These are phyloP conservation scores for Boloria selene DNA, from an alignment of 2,888 invertebrate species.

Conservation along the genomic window DNA sequence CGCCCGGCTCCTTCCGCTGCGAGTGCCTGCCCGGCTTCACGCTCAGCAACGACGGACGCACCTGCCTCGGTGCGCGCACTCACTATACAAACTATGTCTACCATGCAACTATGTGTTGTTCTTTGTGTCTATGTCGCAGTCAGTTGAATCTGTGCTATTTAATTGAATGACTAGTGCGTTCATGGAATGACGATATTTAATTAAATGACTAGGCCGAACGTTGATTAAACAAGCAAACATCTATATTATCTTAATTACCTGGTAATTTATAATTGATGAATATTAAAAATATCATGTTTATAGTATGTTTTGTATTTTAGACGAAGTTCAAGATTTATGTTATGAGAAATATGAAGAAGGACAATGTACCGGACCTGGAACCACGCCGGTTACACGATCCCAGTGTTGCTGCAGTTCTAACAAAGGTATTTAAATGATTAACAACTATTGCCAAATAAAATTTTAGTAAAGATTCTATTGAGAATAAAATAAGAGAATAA, in stretches of 20 bases:
- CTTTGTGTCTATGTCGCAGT: no score
- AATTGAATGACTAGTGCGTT: no score
- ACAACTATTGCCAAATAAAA: not conserved
- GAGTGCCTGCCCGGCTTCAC: slow-evolving; percentile 90
- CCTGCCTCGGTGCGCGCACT: slow-evolving; percentile 85
- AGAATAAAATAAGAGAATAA: no score
- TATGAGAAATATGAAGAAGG: slow-evolving; percentile 90
- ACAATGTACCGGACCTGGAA: slow-evolving; percentile 89
- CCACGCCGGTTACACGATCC: slow-evolving; percentile 90
- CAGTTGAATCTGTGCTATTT: no score
- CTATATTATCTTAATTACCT: not conserved
- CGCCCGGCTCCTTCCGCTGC: slow-evolving; percentile 90
- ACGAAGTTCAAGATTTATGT: slow-evolving; percentile 91
- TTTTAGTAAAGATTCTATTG: no score
- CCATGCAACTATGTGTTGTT: no score
- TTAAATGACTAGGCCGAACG: no score
- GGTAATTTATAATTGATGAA: not conserved
- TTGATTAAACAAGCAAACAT: no score
- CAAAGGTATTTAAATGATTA: slow-evolving; percentile 57
- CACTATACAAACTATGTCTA: not conserved
- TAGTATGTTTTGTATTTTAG: slow-evolving; percentile 63
- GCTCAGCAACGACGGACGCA: slow-evolving; percentile 89
- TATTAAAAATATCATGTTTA: not conserved
- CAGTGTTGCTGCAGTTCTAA: slow-evolving; percentile 91
- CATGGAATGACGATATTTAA: no score